Base-by-base conservation (phyloP, 2,113 vertebrate genomes). In the Hoplias malabaricus region DNA sequence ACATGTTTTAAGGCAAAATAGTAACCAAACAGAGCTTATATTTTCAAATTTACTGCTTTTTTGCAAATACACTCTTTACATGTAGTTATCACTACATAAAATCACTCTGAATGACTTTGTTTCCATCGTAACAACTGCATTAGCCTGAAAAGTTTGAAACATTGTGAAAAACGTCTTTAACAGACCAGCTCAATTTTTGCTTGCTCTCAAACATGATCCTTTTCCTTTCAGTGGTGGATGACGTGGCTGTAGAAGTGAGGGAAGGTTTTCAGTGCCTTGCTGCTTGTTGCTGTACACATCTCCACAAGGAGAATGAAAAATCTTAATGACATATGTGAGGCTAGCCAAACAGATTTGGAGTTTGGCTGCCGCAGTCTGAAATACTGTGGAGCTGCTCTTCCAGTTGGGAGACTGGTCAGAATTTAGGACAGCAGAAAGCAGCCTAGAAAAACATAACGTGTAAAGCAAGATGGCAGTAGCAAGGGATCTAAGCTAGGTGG, bases 291-390 rank as follows among this genome's bases (percentile, higher is more conserved):
- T 82, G 67, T 69, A 84, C 74, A 78, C 29, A 84, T 81, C 81
- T 86, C 87, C 81, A 88, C 84, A 87, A 76, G 76, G 83, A 84
- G 75, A 69, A 12, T 50, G 70, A 88, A 79, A 77, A 85, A 67
- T 65, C 42, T 34, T 91, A 91, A 92, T 90, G 87, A 90, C 87
- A 90, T n/a, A n/a, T 86, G 83, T 82, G 73, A 65, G 11, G 69
- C 67, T 19, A 62, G 86, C 85, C 84, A 86, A 77, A 81, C 50
- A 50, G 83, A 84, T 81, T 21, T 12, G 73, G 82, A 85, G 59
- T 86, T 82, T 84, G 84, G 86, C 84, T 80, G 74, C 48, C 43
- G 36, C 50, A 79, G 72, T 50, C 48, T 67, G 80, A 63, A 5
- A 79, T 82, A 84, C 72, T 75, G 54, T 71, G 59, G 43, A 13